Conservation (phyloP, 2,797 vertebrate species). For the Todus mexicanus region DNA sequence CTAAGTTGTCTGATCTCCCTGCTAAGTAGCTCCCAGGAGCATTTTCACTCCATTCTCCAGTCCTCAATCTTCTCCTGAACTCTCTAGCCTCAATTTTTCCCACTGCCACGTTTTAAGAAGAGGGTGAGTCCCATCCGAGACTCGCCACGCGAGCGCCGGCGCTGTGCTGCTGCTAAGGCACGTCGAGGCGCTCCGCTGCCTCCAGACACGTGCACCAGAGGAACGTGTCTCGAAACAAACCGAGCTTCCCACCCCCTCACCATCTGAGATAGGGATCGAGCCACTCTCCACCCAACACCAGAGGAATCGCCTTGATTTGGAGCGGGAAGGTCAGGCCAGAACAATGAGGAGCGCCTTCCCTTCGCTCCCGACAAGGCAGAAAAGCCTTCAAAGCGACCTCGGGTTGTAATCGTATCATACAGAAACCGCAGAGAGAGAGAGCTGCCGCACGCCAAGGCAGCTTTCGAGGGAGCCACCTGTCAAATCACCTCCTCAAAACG, state of each 20-base stretch:
- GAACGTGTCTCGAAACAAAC: neutral
- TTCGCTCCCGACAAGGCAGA: neutral
- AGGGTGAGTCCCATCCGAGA: neutral
- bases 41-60: neutral
- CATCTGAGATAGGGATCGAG: neutral
- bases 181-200: neutral
- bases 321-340: slow-evolving; percentile 17
- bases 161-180: neutral
- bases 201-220: neutral
- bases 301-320: neutral
- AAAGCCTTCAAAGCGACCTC: slow-evolving; percentile 4
- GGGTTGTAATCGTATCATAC: neutral
- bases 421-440: neutral
- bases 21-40: neutral
- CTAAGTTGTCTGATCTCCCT: accelerated
- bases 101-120: accelerated
- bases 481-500: neutral
- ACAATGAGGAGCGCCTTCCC: neutral
- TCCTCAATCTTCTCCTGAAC: neutral
- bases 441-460: neutral
- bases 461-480: slow-evolving; percentile 25
- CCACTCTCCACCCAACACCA: neutral
- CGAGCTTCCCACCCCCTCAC: neutral
- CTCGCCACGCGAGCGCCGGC: accelerated
- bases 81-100: neutral